Evolutionary conservation across 2,113 vertebrate species (phyloP).

Genomic region (Alligator mississippiensis): DNA sequence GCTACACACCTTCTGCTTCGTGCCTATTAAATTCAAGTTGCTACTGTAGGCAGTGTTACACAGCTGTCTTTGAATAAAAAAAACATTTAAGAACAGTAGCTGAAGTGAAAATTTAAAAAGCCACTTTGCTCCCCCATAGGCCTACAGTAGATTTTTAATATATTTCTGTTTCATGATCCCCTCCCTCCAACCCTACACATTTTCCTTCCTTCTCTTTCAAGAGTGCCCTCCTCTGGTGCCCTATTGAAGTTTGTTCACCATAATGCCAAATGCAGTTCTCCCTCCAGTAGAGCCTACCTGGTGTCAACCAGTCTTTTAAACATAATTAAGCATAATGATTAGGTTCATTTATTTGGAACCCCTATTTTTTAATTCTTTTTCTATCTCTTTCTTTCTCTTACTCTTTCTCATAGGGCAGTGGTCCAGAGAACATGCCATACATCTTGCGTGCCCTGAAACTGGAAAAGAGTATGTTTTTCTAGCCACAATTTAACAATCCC

Average conservation of each 20-base stretch:
- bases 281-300: not conserved
- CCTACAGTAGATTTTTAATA: constrained; percentile 5
- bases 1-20: constrained; percentile 76
- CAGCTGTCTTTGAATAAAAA: constrained; percentile 66
- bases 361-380: not conserved
- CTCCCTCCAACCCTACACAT: constrained; percentile 17
- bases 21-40: constrained; percentile 74
- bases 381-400: not conserved
- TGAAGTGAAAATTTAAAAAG: constrained; percentile 50
- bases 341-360: not conserved
- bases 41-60: constrained; percentile 73
- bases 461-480: constrained; percentile 60
- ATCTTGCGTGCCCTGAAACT: not conserved
- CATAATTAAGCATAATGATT: not conserved
- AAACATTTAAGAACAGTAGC: constrained; percentile 49
- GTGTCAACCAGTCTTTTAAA: not conserved
- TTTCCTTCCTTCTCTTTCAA: constrained; percentile 2
- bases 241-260: not conserved
- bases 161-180: constrained; percentile 21
- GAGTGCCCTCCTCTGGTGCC: not conserved
- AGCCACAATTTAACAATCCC: constrained; percentile 67
- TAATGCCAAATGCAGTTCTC: constrained; percentile 2
- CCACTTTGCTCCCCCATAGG: constrained; percentile 22
- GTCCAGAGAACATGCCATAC: constrained; percentile 48
- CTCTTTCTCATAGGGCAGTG: constrained; percentile 32